Evolutionary conservation across 2,113 vertebrate genomes (phyloP).

Genomic region (Lamprologus sp.): DNA sequence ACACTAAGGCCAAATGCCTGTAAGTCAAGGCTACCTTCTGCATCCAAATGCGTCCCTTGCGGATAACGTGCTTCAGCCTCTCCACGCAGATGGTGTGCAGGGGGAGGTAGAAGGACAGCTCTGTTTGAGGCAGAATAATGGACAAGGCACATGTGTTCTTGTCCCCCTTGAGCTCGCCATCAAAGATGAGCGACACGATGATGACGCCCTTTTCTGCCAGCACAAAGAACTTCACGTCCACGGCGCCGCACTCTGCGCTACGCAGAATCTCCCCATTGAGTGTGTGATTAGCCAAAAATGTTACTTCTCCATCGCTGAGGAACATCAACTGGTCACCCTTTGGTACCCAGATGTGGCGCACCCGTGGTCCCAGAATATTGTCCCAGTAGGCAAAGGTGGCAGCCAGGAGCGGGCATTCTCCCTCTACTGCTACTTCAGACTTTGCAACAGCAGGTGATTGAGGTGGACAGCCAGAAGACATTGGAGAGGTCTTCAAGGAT

Average conservation of each 20-base stretch:
- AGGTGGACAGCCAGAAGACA: conserved; percentile 89
- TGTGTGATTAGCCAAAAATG: conserved; percentile 95
- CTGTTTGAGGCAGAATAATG: conserved; percentile 89
- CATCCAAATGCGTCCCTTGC: conserved; percentile 98
- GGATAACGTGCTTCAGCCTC: conserved; percentile 89
- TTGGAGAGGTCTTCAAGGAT: conserved; percentile 19
- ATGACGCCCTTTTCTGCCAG: conserved; percentile 95
- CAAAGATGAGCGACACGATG: conserved; percentile 95
- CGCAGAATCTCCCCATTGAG: conserved; percentile 96
- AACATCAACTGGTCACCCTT: conserved; percentile 78
- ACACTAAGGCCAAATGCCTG: neutral
- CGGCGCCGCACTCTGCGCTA: conserved; percentile 91
- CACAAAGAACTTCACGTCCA: conserved; percentile 97
- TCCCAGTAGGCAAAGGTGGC: conserved; percentile 99
- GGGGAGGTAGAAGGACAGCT: conserved; percentile 90
- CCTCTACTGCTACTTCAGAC: conserved; percentile 83
- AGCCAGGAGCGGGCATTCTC: conserved; percentile 89
- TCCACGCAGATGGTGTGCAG: conserved; percentile 92
- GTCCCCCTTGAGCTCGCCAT: conserved; percentile 95
- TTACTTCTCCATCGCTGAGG: conserved; percentile 92
- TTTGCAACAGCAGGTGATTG: conserved; percentile 96
- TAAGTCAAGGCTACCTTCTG: conserved; percentile 80
- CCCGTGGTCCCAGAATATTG: conserved; percentile 94
- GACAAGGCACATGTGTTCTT: conserved; percentile 95
- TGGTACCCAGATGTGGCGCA: conserved; percentile 93